Evolutionary conservation across 1,140 invertebrate species (phyloP).

Genomic region (Bombus sylvicola): DNA sequence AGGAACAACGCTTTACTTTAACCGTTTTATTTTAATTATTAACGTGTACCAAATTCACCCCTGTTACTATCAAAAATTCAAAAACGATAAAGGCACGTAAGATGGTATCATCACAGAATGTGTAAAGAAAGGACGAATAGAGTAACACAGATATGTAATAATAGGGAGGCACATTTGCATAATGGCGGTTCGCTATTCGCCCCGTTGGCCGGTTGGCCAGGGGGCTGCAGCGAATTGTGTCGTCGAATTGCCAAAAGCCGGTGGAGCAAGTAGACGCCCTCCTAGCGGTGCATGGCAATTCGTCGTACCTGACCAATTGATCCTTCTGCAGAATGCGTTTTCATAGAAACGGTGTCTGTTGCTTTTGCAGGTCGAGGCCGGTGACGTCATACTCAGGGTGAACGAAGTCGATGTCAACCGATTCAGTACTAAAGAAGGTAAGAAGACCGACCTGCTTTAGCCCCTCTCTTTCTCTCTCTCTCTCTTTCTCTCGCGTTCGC

Average conservation of each 20-base stretch:
- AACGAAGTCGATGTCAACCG: conserved; percentile 95
- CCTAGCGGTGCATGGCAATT: conserved; percentile 24
- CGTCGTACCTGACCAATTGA: conserved; percentile 45
- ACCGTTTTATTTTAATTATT: too few species aligned
- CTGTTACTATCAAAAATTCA: too few species aligned
- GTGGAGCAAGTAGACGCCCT: neutral
- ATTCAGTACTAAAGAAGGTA: conserved; percentile 95
- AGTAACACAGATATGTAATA: neutral
- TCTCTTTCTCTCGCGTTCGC: neutral
- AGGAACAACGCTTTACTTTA: too few species aligned
- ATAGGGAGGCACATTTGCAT: neutral
- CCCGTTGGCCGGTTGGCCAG: too few species aligned
- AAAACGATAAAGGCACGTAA: too few species aligned
- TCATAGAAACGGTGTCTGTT: conserved; percentile 67
- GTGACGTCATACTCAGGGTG: conserved; percentile 95
- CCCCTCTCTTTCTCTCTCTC: neutral
- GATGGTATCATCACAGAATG: too few species aligned
- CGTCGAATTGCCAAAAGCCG: neutral
- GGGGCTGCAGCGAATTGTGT: neutral
- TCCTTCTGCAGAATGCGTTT: conserved; percentile 52
- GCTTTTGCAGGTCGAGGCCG: conserved; percentile 91
- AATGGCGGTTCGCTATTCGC: neutral
- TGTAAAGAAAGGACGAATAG: too few species aligned
- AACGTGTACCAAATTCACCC: too few species aligned
- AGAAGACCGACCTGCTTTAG: conserved; percentile 58